These are phyloP conservation scores for Todiramphus saurophagus DNA, from an alignment of 2,113 vertebrate genomes.

Conservation along the genomic window DNA sequence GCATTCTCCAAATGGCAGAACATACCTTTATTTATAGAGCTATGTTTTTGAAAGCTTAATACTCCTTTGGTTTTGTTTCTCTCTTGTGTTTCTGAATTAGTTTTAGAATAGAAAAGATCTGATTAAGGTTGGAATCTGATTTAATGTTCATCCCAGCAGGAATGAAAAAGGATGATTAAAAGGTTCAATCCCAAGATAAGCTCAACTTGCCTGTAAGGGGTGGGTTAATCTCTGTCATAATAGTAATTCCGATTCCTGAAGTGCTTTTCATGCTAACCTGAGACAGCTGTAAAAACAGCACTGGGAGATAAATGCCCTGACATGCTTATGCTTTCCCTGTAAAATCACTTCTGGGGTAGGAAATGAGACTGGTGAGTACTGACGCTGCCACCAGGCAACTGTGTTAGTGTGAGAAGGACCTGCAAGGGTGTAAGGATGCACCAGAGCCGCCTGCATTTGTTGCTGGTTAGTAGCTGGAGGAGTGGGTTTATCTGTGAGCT, in stretches of 20 bases:
- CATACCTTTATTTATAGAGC: neutral
- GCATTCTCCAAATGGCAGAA: neutral
- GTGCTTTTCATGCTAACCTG: constrained; percentile 23
- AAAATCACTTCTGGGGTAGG: neutral
- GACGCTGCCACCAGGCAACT: neutral
- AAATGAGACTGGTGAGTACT: neutral
- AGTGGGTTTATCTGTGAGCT: neutral
- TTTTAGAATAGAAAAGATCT: constrained; percentile 40
- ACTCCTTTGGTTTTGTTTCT: neutral
- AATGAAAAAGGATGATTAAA: constrained; percentile 48
- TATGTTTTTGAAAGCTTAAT: neutral
- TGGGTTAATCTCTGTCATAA: constrained; percentile 40
- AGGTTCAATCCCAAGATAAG: constrained; percentile 40
- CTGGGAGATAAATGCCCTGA: neutral
- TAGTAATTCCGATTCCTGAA: constrained; percentile 46
- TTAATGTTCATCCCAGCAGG: constrained; percentile 33
- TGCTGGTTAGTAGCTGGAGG: neutral
- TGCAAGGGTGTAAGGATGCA: neutral
- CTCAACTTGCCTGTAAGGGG: constrained; percentile 5
- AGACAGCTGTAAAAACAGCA: neutral
- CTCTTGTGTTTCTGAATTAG: neutral
- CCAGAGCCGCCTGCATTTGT: neutral
- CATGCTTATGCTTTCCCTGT: neutral
- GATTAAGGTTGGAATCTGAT: constrained; percentile 50
- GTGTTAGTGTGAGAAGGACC: neutral